Base-by-base conservation (phyloP, 2,888 invertebrate genomes). In the Venusia cambrica region DNA sequence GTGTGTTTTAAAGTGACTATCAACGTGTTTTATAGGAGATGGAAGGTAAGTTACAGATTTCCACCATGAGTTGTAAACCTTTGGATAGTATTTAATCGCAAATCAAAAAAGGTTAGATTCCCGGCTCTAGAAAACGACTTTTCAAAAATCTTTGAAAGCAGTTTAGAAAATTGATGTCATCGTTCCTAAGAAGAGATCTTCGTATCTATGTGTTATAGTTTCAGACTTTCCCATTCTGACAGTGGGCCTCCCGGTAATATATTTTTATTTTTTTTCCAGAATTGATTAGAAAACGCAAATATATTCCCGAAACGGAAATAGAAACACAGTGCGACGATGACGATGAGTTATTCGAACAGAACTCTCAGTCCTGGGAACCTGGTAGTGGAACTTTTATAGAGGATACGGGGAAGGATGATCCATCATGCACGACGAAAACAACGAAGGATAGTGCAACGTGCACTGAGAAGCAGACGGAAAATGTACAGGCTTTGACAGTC, bases 251-350 rank as follows among this genome's bases (percentile, higher is more conserved):
- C 9, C 9, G 19, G n/a, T n/a, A n/a, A 15, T 14, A 14, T 14
- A 14, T 14, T 14, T 20, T 29, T n/a, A n/a, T n/a, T n/a, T n/a
- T n/a, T n/a, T n/a, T n/a, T n/a, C n/a, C n/a, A n/a, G n/a, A n/a
- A 14, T 12, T 7, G 2, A 19, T 12, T 20, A 29, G 18, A 20
- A 29, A 19, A 14, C n/a, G n/a, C n/a, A 18, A 28, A 28, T 28
- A 20, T 8, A 29, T 32, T 24, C 32, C 32, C 10, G 24, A 32
- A 16, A 17, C 24, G 16, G 15, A 32, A 24, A 5, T 17, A 9
- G 32, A 32, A 24, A 32, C 24, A 16, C 32, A 32, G 16, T 32
- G 32, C 32, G 24, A 24, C 32, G 32, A 32, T n/a, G n/a, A n/a
- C n/a, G n/a, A n/a, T n/a, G n/a, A n/a, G n/a, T n/a, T n/a, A n/a